Base-by-base conservation (phyloP, 2,797 vertebrate species). In the Thripadectes ignobilis region DNA sequence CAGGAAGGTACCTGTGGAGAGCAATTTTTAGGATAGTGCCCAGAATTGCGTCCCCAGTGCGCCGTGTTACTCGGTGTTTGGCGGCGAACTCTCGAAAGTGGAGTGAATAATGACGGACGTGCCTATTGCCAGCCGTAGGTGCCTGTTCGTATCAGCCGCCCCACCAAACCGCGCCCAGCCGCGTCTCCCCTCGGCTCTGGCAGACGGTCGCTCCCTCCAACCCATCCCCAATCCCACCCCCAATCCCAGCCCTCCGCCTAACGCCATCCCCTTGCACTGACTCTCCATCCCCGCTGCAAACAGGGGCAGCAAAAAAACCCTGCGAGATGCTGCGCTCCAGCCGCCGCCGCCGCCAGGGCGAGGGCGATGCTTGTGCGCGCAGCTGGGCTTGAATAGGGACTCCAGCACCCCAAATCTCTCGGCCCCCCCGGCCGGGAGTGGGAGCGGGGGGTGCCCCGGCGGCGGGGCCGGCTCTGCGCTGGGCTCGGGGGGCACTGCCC, bases 401-500 rank as follows among this genome's bases (percentile, higher is more conserved):
- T 14, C 27, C 1, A 15, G 20, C 18, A 16, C 26, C 36, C 58
- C 26, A 19, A 7, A 20, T 11, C 8, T 14, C 46, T 48, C 12
- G 7, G 7, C 24, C 13, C 46, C 46, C 23, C 46, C 46, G 14
- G 22, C 3, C 22, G 46, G 46, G 46, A 23, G 46, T 48, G 46
- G 46, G 23, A 48, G 32, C 36, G 43, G 36, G 36, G 41, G 39
- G 27, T 8, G 51, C 41, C 62, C 77, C 62, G 52, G 76, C 36
- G 19, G 20, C 45, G 57, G 57, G 57, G 46, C 46, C 26, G n/a
- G 66, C 26, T 68, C 36, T 30, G 66, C 38, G 75, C 79, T 41
- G 77, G 71, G 98, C 97, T 98, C 96, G 78, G 98, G 98, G 98
- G 98, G 98, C 92, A 94, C 95, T 94, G 94, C 93, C 92, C 86